phyloP scores from a whole-genome alignment of 2,888 invertebrate species.

The Drosophila kambysellisi region DNA sequence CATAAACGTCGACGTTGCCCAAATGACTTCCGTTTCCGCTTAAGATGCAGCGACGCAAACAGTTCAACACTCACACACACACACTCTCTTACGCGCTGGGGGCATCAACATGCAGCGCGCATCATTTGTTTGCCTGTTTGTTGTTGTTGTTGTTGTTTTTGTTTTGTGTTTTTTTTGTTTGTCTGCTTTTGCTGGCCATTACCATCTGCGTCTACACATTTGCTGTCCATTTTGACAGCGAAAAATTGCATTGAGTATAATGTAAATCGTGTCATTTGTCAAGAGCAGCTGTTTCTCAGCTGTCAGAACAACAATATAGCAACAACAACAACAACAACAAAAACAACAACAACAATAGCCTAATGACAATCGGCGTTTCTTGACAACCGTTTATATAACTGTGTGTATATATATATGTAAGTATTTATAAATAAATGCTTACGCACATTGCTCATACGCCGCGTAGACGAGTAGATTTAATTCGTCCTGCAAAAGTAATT shows the following conservation, averaged over 20 bases:
- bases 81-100: background rate
- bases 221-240: conserved; percentile 70
- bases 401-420: conserved; percentile 1
- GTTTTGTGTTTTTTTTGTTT: conserved; percentile 15
- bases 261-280: conserved; percentile 83
- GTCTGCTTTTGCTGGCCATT: conserved; percentile 49
- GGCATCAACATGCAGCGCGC: conserved; percentile 65
- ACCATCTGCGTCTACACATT: conserved; percentile 76
- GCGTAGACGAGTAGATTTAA: conserved; percentile 53
- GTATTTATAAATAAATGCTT: conserved; percentile 9
- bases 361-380: conserved; percentile 69
- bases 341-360: conserved; percentile 33
- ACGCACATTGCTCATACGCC: conserved; percentile 41
- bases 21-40: conserved; percentile 82
- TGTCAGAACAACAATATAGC: conserved; percentile 26
- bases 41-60: conserved; percentile 63
- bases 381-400: conserved; percentile 22
- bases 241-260: conserved; percentile 80
- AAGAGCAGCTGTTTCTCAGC: conserved; percentile 72
- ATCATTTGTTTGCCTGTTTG: conserved; percentile 68
- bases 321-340: conserved; percentile 22
- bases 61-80: conserved; percentile 5
- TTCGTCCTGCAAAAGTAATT: conserved; percentile 72
- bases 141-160: conserved; percentile 22
- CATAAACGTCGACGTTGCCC: conserved; percentile 66